Evolutionary conservation across 2,888 invertebrate genomes (phyloP).

Genomic region (Meteorus colon): DNA sequence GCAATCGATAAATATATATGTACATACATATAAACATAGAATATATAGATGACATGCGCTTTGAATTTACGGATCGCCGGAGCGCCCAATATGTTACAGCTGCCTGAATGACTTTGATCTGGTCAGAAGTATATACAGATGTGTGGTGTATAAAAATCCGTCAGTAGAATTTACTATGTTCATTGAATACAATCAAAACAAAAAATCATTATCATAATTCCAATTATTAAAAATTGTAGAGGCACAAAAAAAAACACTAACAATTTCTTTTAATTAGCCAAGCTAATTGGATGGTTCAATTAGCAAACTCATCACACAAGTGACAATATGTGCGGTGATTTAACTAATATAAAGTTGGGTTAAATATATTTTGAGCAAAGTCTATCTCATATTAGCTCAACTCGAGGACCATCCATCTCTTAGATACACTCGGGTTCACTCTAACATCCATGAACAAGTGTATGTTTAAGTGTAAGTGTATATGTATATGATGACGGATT

Average conservation of each 20-base stretch:
- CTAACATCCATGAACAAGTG: not conserved
- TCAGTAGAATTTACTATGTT: not conserved
- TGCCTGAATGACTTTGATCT: slow-evolving; percentile 58
- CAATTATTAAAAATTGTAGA: not conserved
- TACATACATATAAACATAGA: not conserved
- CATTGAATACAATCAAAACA: not conserved
- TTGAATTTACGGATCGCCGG: slow-evolving; percentile 70
- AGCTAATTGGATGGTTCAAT: not conserved
- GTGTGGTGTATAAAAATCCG: slow-evolving; percentile 3
- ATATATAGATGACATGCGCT: slow-evolving; percentile 44
- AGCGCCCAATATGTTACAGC: slow-evolving; percentile 65
- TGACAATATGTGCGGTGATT: not conserved
- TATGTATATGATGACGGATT: slow-evolving; percentile 36
- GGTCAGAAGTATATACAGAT: slow-evolving; percentile 51
- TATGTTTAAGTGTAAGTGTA: not conserved
- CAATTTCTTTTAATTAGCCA: not conserved
- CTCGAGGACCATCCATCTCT: slow-evolving; percentile 7
- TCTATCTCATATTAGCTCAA: not conserved
- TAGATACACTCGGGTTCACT: not conserved
- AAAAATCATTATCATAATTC: not conserved
- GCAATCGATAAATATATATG: slow-evolving; percentile 21
- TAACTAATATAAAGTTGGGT: not conserved
- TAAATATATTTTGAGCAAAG: not conserved
- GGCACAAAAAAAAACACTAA: not conserved
- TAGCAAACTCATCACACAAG: not conserved